A percentile compares a stretch with the other conserved stretches of the same genome.
These are phyloP conservation scores for Latrodectus geometricus DNA, from an alignment of 1,140 invertebrate species.

Conservation along the genomic window DNA sequence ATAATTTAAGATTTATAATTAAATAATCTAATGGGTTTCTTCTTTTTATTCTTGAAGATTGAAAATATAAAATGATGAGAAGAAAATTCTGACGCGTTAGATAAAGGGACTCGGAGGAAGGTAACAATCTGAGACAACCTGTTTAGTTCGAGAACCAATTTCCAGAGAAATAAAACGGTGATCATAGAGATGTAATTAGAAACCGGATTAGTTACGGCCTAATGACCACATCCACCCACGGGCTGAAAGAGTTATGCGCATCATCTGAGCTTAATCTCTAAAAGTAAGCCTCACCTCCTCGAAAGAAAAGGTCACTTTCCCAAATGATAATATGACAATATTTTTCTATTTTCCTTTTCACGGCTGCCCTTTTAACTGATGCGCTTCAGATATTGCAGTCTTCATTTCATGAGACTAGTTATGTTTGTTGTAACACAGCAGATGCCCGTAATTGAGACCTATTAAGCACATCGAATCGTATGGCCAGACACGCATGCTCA, in stretches of 20 bases:
- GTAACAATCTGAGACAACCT: background rate
- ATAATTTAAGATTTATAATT: no score
- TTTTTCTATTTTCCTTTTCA: background rate
- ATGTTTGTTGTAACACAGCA: background rate
- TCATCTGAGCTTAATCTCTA: background rate
- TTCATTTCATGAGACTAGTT: background rate
- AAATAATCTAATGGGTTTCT: no score
- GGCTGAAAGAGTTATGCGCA: background rate
- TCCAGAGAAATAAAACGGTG: background rate
- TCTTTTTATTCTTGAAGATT: no score
- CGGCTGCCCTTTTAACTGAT: background rate
- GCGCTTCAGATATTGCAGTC: background rate
- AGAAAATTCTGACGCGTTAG: no score
- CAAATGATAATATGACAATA: background rate
- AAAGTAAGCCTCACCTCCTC: background rate
- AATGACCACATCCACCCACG: slow-evolving; percentile 18
- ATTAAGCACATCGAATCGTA: background rate
- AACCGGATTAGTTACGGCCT: slow-evolving; percentile 9
- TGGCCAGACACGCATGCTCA: no score
- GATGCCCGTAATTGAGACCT: background rate
- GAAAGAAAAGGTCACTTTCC: background rate
- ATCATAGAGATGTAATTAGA: slow-evolving; percentile 26
- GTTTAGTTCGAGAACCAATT: background rate
- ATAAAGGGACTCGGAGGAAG: background rate
- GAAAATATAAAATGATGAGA: no score